Conservation (phyloP, 1,140 invertebrate genomes). For the Zaprionus camerounensis region DNA sequence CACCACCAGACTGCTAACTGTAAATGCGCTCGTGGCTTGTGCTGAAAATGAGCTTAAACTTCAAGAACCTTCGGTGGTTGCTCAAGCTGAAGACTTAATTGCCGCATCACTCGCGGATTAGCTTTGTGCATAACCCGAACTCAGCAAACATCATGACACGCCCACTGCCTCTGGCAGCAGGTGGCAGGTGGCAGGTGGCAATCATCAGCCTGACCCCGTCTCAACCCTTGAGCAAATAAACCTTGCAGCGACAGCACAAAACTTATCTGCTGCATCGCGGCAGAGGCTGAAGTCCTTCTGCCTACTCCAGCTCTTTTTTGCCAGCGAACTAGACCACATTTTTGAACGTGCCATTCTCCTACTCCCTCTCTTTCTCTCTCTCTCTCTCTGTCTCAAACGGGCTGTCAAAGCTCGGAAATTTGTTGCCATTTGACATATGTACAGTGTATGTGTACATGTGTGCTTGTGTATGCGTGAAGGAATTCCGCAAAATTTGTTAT, state of each 20-base stretch:
- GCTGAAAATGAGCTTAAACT: conserved; percentile 25
- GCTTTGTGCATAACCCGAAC: conserved; percentile 26
- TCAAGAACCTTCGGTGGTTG: conserved; percentile 1
- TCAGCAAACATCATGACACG: conserved; percentile 48
- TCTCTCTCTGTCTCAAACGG: conserved; percentile 1
- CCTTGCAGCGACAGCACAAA: conserved; percentile 68
- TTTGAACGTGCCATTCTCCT: conserved; percentile 45
- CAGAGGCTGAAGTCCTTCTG: neutral
- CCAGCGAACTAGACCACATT: conserved; percentile 40
- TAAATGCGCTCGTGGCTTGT: conserved; percentile 5
- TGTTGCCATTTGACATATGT: conserved; percentile 70
- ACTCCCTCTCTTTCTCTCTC: conserved; percentile 10
- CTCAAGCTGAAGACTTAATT: conserved; percentile 48
- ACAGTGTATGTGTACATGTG: too few relatives aligned
- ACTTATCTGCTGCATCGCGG: conserved; percentile 59
- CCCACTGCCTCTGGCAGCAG: neutral
- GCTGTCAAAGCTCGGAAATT: conserved; percentile 66
- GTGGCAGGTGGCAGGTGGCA: neutral
- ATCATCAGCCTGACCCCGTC: neutral
- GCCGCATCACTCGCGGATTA: conserved; percentile 52
- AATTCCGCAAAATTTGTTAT: conserved; percentile 8
- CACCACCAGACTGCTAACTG: neutral
- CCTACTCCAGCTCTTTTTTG: neutral
- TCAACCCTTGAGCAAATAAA: conserved; percentile 29
- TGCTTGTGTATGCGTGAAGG: conserved; percentile 8